Conservation (phyloP, 2,888 invertebrate species). For the Myopa tessellatipennis region DNA sequence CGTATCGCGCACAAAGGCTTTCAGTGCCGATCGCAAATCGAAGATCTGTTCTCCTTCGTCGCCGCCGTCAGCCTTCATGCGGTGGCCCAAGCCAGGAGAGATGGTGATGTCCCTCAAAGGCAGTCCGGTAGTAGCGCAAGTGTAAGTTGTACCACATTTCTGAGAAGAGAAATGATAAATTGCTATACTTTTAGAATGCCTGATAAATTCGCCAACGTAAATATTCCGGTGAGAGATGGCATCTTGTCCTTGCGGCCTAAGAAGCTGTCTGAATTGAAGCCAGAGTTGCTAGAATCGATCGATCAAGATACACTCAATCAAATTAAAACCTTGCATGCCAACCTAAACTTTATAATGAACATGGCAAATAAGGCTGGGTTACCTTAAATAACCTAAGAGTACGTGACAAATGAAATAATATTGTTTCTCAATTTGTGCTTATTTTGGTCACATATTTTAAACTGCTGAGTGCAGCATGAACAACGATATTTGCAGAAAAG, state of each 20-base stretch:
- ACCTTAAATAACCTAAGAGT: slow-evolving; percentile 47
- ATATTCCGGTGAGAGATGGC: slow-evolving; percentile 66
- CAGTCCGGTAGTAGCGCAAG: slow-evolving; percentile 65
- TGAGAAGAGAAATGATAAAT: neutral
- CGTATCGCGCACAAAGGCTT: slow-evolving; percentile 58
- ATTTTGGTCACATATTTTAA: slow-evolving; percentile 1
- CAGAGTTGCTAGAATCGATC: slow-evolving; percentile 60
- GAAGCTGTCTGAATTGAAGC: slow-evolving; percentile 57
- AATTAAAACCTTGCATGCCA: slow-evolving; percentile 63
- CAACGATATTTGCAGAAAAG: slow-evolving; percentile 5
- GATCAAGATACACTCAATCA: slow-evolving; percentile 62
- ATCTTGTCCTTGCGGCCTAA: slow-evolving; percentile 66
- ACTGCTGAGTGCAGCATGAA: neutral
- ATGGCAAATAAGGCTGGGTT: slow-evolving; percentile 56
- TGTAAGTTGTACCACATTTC: slow-evolving; percentile 57
- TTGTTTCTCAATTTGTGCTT: neutral
- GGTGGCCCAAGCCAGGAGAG: slow-evolving; percentile 67
- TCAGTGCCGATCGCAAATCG: slow-evolving; percentile 65
- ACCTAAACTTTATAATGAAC: slow-evolving; percentile 63
- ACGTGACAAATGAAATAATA: neutral
- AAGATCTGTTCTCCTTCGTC: slow-evolving; percentile 46
- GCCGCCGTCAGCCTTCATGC: slow-evolving; percentile 63
- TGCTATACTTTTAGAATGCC: slow-evolving; percentile 54
- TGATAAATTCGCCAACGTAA: slow-evolving; percentile 65
- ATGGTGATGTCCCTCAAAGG: slow-evolving; percentile 65